Evolutionary conservation across 2,113 vertebrate species (phyloP).

Genomic region (Shinisaurus crocodilurus): DNA sequence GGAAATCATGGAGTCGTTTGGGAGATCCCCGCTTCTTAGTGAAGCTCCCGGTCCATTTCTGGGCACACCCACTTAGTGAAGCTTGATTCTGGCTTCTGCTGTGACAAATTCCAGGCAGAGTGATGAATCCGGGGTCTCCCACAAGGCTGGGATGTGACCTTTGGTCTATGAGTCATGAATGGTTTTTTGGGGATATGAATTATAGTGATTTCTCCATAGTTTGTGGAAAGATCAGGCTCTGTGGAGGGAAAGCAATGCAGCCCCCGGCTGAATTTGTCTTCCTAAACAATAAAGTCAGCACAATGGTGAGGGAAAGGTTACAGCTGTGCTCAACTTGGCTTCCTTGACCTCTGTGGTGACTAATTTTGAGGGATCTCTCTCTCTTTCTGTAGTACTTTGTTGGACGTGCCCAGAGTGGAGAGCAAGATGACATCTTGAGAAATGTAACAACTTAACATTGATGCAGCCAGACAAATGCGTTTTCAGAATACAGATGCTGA

Average conservation of each 20-base stretch:
- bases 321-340: conserved; percentile 36
- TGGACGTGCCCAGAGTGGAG: conserved; percentile 23
- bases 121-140: no score
- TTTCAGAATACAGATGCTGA: conserved; percentile 50
- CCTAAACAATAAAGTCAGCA: conserved; percentile 33
- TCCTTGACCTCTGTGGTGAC: conserved; percentile 39
- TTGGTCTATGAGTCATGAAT: conserved; percentile 73
- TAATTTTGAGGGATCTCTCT: conserved; percentile 28
- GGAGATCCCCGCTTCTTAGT: background rate
- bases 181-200: conserved; percentile 65
- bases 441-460: conserved; percentile 37
- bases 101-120: background rate
- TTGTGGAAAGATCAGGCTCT: conserved; percentile 60
- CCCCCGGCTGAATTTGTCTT: conserved; percentile 26
- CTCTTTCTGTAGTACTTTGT: background rate
- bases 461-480: conserved; percentile 33
- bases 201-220: conserved; percentile 71
- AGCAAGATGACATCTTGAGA: conserved; percentile 50
- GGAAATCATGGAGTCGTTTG: background rate
- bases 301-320: conserved; percentile 39
- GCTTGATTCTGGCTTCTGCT: background rate
- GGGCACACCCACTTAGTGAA: background rate
- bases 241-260: conserved; percentile 46
- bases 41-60: no score
- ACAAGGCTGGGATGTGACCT: conserved; percentile 66